phyloP scores from a whole-genome alignment of 2,113 vertebrate genomes.

The Steatornis caripensis region DNA sequence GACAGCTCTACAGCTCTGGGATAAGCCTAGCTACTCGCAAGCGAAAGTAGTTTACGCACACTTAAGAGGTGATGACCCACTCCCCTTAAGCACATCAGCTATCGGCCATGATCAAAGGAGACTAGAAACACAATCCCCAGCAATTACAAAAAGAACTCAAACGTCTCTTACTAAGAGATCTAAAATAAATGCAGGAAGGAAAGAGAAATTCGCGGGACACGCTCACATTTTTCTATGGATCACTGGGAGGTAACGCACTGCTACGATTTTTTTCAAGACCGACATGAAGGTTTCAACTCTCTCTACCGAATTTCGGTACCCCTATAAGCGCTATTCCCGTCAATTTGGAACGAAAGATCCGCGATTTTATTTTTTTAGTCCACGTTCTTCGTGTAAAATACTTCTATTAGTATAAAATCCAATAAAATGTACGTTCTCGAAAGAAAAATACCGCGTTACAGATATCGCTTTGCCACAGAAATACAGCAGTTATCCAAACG shows the following conservation, averaged over 20 bases:
- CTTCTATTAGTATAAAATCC: neutral
- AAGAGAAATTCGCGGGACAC: neutral
- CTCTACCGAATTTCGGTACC: fast-evolving
- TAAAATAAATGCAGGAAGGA: neutral
- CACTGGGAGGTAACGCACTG: fast-evolving
- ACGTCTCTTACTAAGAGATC: fast-evolving
- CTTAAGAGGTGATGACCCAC: neutral
- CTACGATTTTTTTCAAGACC: fast-evolving
- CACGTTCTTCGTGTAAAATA: fast-evolving
- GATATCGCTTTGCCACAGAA: neutral
- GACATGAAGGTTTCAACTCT: neutral
- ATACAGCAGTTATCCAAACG: fast-evolving
- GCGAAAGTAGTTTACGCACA: fast-evolving
- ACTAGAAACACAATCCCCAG: neutral
- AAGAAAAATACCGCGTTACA: fast-evolving
- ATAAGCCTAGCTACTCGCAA: neutral
- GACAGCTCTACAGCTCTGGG: neutral
- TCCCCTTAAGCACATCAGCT: too few relatives aligned
- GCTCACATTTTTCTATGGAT: neutral
- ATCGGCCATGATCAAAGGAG: neutral
- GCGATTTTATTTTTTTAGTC: neutral
- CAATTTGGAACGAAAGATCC: fast-evolving
- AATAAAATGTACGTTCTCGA: neutral
- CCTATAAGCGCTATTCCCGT: neutral
- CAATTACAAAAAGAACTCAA: neutral